These are phyloP conservation scores for Phocoena sinus DNA, from an alignment of 2,113 vertebrate species.

Conservation along the genomic window DNA sequence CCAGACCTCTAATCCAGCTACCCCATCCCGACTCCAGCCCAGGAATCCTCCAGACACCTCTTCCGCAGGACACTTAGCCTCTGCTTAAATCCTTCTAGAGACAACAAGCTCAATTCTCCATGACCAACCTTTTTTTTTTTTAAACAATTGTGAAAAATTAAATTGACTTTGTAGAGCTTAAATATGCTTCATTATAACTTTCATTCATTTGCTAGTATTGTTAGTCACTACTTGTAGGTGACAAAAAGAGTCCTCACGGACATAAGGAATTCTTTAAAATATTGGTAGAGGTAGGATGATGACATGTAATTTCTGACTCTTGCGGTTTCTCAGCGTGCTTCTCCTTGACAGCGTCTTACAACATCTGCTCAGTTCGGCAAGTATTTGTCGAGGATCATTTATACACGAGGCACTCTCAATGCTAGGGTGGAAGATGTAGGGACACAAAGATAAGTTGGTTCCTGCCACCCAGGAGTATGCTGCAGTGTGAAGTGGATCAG, in stretches of 20 bases:
- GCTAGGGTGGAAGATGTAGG: not conserved
- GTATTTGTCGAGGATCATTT: not conserved
- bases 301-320: not conserved
- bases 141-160: not conserved
- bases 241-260: not conserved
- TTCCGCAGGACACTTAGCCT: not conserved
- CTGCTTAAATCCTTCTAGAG: not conserved
- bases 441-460: not conserved
- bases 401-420: accelerated
- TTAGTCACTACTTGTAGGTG: not conserved
- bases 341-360: not conserved
- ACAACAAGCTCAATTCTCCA: not conserved
- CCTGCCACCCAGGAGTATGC: not conserved
- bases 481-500: accelerated
- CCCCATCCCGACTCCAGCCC: not conserved
- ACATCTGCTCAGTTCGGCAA: not conserved
- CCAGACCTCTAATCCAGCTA: not conserved
- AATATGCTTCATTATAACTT: not conserved
- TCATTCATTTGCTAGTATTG: not conserved
- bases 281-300: not conserved
- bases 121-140: not conserved
- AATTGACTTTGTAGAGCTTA: not conserved
- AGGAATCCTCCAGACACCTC: not conserved
- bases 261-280: not conserved
- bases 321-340: accelerated